Conservation (phyloP, 1,140 invertebrate genomes). For the Hydropsyche tenuis region DNA sequence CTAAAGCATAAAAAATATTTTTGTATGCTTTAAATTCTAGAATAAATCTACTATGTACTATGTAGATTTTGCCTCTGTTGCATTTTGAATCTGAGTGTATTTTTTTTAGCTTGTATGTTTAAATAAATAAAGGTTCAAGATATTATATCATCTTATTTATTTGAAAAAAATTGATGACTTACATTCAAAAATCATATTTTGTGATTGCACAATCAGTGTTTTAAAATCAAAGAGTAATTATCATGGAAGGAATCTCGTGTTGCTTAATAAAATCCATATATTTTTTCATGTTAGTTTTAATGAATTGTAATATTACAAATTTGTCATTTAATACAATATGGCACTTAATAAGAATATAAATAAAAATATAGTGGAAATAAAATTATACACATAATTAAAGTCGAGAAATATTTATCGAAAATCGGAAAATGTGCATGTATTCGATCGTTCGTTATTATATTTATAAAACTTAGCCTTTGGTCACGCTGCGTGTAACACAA, state of each 20-base stretch:
- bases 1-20: background rate
- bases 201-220: background rate
- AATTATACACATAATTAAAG: conserved; percentile 40
- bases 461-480: conserved; percentile 48
- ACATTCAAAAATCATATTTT: no score
- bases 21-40: background rate
- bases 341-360: conserved; percentile 49
- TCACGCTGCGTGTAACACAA: conserved; percentile 47
- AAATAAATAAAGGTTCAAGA: no score
- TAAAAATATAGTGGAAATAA: conserved; percentile 45
- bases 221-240: conserved; percentile 4
- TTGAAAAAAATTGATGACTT: no score
- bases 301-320: conserved; percentile 50
- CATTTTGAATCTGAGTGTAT: no score
- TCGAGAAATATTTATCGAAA: conserved; percentile 46
- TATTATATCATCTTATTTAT: background rate
- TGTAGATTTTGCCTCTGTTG: background rate
- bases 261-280: conserved; percentile 28
- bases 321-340: conserved; percentile 51
- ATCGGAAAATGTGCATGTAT: conserved; percentile 48
- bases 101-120: no score
- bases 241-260: no score
- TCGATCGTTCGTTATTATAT: conserved; percentile 48
- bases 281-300: conserved; percentile 48
- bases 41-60: background rate